These are phyloP conservation scores for Cardinalis cardinalis DNA, from an alignment of 2,113 vertebrate genomes.

Conservation along the genomic window DNA sequence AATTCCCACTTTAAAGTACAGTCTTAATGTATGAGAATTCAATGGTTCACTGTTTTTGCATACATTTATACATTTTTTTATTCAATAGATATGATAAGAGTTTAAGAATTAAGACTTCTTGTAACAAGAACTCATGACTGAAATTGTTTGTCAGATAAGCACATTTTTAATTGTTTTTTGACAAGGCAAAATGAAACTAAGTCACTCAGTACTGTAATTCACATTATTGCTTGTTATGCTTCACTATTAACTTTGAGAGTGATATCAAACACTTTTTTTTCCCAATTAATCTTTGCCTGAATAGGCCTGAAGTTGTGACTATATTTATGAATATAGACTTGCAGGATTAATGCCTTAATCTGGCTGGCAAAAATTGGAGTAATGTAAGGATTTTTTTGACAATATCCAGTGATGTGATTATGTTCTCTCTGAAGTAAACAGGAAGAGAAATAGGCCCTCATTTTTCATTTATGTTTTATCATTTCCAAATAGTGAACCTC, in stretches of 20 bases:
- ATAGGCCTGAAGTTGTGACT: neutral
- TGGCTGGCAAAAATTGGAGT: neutral
- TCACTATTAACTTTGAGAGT: slow-evolving; percentile 17
- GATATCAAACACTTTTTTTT: neutral
- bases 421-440: neutral
- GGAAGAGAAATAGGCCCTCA: neutral
- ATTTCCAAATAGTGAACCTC: neutral
- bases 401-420: neutral
- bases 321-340: neutral
- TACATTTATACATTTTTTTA: slow-evolving; percentile 32
- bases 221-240: slow-evolving; percentile 31
- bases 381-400: neutral
- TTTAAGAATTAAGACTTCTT: slow-evolving; percentile 47
- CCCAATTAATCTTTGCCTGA: neutral
- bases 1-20: slow-evolving; percentile 90
- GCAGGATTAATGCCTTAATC: neutral
- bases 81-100: slow-evolving; percentile 30
- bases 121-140: slow-evolving; percentile 21
- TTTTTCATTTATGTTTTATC: slow-evolving; percentile 27
- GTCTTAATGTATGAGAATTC: slow-evolving; percentile 74
- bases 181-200: slow-evolving; percentile 35
- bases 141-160: slow-evolving; percentile 28
- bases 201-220: slow-evolving; percentile 38
- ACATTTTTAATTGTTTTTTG: slow-evolving; percentile 36
- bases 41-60: slow-evolving; percentile 41